phyloP scores from a whole-genome alignment of 2,888 invertebrate genomes.

The Melanostoma scalare region DNA sequence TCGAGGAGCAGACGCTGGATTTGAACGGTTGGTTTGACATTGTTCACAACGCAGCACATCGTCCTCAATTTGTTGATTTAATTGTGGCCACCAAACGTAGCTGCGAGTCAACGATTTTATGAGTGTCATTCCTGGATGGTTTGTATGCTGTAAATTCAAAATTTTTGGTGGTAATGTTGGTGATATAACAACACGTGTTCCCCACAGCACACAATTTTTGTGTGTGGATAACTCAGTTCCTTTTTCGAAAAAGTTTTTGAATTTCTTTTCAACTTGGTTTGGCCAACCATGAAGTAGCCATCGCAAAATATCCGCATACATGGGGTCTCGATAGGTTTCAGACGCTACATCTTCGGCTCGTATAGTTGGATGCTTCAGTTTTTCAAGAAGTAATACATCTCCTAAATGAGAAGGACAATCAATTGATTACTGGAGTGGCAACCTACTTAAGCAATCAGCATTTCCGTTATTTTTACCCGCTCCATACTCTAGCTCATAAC shows the following conservation, averaged over 20 bases:
- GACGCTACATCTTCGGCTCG: conserved; percentile 3
- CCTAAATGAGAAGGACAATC: not conserved
- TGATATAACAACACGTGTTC: not conserved
- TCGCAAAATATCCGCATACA: not conserved
- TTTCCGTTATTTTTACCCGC: conserved; percentile 3
- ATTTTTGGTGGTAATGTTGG: not conserved
- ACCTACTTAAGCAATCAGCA: conserved; percentile 15
- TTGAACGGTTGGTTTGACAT: not conserved
- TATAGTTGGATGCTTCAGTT: not conserved
- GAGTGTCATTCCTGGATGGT: conserved; percentile 15
- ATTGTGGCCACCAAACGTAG: conserved; percentile 4
- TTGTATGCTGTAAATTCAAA: conserved; percentile 7
- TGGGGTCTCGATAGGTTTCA: not conserved
- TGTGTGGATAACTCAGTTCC: conserved; percentile 20
- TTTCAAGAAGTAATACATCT: conserved; percentile 15
- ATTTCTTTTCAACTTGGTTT: not conserved
- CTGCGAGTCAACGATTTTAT: conserved; percentile 8
- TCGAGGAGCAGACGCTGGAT: not conserved
- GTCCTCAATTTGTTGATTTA: not conserved
- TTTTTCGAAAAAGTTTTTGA: not conserved
- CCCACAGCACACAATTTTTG: conserved; percentile 12
- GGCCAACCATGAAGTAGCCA: not conserved
- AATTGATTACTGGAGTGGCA: not conserved
- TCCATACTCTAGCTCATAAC: conserved; percentile 23
- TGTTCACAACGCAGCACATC: not conserved